Conservation (phyloP, 1,140 invertebrate genomes). For the Drosophila serrata region DNA sequence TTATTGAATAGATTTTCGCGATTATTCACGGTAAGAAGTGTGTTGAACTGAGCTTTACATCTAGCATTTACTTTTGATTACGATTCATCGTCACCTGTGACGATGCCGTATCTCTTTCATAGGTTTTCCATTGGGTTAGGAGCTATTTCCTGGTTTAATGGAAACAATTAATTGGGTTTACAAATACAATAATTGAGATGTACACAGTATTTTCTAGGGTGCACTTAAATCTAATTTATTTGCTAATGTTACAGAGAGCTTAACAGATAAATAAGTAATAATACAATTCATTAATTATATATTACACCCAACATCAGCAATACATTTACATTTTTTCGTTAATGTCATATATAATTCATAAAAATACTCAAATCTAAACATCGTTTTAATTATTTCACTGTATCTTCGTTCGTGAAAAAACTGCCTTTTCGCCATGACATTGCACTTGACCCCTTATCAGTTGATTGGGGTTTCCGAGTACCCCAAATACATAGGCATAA, state of each 20-base stretch:
- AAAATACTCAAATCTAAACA: background rate
- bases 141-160: conserved; percentile 15
- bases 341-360: too few relatives aligned
- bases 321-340: too few relatives aligned
- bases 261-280: too few relatives aligned
- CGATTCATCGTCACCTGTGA: background rate
- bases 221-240: background rate
- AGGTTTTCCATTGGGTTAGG: background rate
- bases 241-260: too few relatives aligned
- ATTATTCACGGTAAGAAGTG: conserved; percentile 10
- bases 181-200: too few relatives aligned
- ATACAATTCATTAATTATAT: too few relatives aligned
- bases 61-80: background rate
- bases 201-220: background rate
- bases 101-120: background rate
- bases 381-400: too few relatives aligned
- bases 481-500: background rate
- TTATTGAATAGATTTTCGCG: conserved; percentile 35
- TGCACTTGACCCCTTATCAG: conserved; percentile 46
- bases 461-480: background rate
- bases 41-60: background rate
- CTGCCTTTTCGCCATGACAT: conserved; percentile 22
- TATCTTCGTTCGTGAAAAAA: background rate
- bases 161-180: background rate
- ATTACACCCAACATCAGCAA: too few relatives aligned